Conservation (phyloP, 2,888 invertebrate species). For the Sipha maydis region DNA sequence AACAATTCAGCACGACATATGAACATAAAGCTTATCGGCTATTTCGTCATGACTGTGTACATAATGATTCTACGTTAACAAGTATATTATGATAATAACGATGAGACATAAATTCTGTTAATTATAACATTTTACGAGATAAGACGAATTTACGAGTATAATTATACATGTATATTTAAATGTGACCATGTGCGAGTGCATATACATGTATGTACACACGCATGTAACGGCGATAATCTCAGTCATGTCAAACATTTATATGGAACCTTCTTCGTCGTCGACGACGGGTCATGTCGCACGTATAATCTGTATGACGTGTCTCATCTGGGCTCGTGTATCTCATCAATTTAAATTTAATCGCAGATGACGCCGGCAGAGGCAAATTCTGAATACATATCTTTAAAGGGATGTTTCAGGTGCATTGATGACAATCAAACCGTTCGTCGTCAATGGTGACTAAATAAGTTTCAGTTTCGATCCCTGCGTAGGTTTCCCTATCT, state of each 20-base stretch:
- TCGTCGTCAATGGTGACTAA: neutral
- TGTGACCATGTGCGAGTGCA: too few relatives aligned
- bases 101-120: neutral
- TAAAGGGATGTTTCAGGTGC: neutral
- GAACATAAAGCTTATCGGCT: neutral
- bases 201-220: neutral
- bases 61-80: neutral
- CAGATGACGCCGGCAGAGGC: neutral
- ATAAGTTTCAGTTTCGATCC: neutral
- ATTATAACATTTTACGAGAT: neutral
- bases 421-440: conserved; percentile 12
- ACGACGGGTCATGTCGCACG: neutral
- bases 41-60: neutral
- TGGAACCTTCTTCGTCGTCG: neutral
- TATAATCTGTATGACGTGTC: conserved; percentile 22
- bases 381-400: neutral
- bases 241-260: conserved; percentile 26
- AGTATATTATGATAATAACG: neutral
- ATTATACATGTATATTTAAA: neutral
- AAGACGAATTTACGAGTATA: neutral
- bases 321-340: conserved; percentile 25
- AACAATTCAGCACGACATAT: neutral
- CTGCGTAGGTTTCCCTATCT: neutral
- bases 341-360: conserved; percentile 44
- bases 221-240: conserved; percentile 17